phyloP scores from a whole-genome alignment of 2,797 vertebrate species.

The Ambastaia sidthimunki region DNA sequence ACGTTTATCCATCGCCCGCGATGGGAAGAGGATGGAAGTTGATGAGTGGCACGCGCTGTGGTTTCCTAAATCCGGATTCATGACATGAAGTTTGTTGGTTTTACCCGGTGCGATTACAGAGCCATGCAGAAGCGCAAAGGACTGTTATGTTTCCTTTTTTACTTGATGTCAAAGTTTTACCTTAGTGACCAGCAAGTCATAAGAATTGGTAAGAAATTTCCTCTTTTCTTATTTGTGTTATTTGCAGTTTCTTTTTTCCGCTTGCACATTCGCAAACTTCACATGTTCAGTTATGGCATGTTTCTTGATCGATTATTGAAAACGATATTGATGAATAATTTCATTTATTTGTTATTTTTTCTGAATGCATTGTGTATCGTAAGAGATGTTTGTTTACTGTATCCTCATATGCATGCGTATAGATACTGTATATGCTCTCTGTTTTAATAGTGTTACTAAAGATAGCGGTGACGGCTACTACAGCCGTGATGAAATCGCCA shows the following conservation, averaged over 20 bases:
- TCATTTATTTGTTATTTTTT: neutral
- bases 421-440: too few relatives aligned
- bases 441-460: too few relatives aligned
- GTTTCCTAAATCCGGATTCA: constrained; percentile 5
- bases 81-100: constrained; percentile 41
- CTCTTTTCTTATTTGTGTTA: constrained; percentile 61
- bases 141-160: constrained; percentile 66
- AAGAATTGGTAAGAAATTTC: constrained; percentile 86
- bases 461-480: neutral
- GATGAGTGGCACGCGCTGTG: neutral
- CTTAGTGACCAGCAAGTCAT: constrained; percentile 86
- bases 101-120: constrained; percentile 61
- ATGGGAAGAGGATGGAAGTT: constrained; percentile 30
- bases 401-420: neutral
- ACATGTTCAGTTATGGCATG: neutral
- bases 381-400: neutral
- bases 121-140: constrained; percentile 69
- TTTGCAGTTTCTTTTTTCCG: neutral
- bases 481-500: neutral
- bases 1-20: constrained; percentile 8
- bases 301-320: neutral
- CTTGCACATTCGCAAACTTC: neutral
- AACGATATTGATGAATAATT: too few relatives aligned
- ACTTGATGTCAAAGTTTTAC: constrained; percentile 65
- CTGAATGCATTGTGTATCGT: neutral